These are phyloP conservation scores for Chiloscyllium punctatum DNA, from an alignment of 2,797 vertebrate species.

Conservation along the genomic window DNA sequence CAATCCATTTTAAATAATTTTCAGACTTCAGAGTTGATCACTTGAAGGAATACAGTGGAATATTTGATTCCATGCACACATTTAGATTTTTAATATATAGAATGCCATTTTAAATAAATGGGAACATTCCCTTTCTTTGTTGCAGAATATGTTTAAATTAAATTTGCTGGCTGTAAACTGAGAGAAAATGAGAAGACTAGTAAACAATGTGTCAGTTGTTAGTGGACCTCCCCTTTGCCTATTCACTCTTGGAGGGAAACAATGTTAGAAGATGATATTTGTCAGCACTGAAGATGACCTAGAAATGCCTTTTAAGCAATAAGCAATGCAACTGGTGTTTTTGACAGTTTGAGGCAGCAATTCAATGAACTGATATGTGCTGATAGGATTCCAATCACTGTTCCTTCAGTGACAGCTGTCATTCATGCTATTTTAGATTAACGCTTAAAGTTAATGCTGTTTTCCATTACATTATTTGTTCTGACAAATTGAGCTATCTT, in stretches of 20 bases:
- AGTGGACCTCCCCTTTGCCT: background rate
- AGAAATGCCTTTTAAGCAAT: background rate
- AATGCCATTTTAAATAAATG: background rate
- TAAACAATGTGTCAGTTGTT: slow-evolving; percentile 4
- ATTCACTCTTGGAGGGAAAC: background rate
- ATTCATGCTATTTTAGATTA: slow-evolving; percentile 1
- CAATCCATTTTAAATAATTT: background rate
- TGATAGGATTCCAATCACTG: background rate
- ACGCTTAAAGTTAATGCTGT: background rate
- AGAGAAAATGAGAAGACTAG: slow-evolving; percentile 1
- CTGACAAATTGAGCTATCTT: background rate
- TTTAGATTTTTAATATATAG: background rate
- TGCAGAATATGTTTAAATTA: background rate
- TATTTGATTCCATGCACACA: background rate
- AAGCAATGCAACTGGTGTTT: slow-evolving; percentile 1
- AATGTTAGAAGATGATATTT: background rate
- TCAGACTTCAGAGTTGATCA: background rate
- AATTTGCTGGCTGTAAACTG: background rate
- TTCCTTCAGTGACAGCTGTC: background rate
- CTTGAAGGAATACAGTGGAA: background rate
- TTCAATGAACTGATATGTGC: background rate
- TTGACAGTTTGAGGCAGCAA: slow-evolving; percentile 12
- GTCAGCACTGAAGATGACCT: background rate
- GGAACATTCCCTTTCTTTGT: background rate
- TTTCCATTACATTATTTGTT: background rate